Base-by-base conservation (phyloP, 37 sponge, comb jelly and placozoan genomes). In the Aplysina aerophoba region DNA sequence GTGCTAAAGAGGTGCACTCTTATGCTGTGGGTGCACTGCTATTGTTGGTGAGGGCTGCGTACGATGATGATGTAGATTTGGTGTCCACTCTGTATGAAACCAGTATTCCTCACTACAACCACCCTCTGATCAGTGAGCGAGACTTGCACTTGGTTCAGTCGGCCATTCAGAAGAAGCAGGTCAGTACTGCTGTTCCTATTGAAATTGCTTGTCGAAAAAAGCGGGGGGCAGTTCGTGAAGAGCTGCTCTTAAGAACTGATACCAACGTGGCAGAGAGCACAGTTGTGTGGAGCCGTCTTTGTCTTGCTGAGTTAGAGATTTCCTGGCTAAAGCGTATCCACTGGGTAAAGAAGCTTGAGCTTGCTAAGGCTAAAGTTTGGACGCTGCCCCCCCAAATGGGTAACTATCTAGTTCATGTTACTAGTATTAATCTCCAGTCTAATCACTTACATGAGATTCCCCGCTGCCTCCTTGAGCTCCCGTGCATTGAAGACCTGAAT, bases 181-280 rank as follows among this genome's bases (percentile, higher is more conserved):
- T 94, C 1, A 69, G 84, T 11, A 91, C 95, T 19, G 92, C 91
- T 0, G 95, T 94, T n/a, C 92, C 95, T 17, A 92, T 95, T 36
- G 92, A 81, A 40, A 58, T 87, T 35, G 81, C 87, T 56, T 75
- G 87, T 19, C 20, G 82, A 27, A 54, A 58, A n/a, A 64, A 20
- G 27, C 27, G 63, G 25, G 19, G 3, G 19, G 73, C 38, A 61
- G 64, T 87, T 4, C 55, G 87, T 6, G 81, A 81, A 36, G 87
- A 90, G 75, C 87, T 90, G n/a, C 65, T 90, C 79, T 39, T 90
- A 25, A 71, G 58, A 22, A 90, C 90, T 24, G 90, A 86, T 73
- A 81, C 81, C 30, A 63, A 60, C 53, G 37, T 40, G 31, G 90
- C 81, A 21, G 55, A 60, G 24, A 82, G 82, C 5, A 28, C 61